Base-by-base conservation (phyloP, 2,888 invertebrate genomes). In the Tenthredo livida region DNA sequence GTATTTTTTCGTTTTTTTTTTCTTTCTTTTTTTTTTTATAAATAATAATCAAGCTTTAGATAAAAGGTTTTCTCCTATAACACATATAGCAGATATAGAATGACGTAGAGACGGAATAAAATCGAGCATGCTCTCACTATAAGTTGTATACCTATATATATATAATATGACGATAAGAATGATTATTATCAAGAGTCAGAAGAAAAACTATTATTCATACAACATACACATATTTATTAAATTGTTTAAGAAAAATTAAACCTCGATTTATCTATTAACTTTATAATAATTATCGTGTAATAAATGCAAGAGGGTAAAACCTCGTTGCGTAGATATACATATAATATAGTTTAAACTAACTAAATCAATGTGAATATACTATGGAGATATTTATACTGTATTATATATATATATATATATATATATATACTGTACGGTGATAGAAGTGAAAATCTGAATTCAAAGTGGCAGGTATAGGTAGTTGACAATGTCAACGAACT, bases 51-150 rank as follows among this genome's bases (percentile, higher is more conserved):
- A 50, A 80, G 80, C 58, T 40, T 54, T 15, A 77, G 29, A 50
- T 73, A 29, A 0, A 77, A 54, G 54, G 29, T 43, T 73, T 33
- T 54, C 17, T 54, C 7, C 77, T 80, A 80, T 80, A 80, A 80
- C 80, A 80, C 80, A 61, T 61, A 33, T 77, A 29, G 15, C 29
- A 47, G 17, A 72, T 25, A 78, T 78, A 78, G 33, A 47, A 78
- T 21, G 37, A 75, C 43, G 75, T 75, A 80, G 80, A 80, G 80
- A 61, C n/a, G 80, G 6, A 40, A 10, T 21, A 50, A 25, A 80
- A 80, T 61, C 37, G 58, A 58, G 77, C 77, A 17, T 80, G 77
- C 77, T 61, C 40, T 80, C 40, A 21, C 80, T 80, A 80, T 33
- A 80, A 17, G 6, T 58, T 50, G 37, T 50, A 50, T 50, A 50